Evolutionary conservation across 2,888 invertebrate genomes (phyloP), one percentile per base, ranked within the genome.

Genomic region (Lasius platythorax): DNA sequence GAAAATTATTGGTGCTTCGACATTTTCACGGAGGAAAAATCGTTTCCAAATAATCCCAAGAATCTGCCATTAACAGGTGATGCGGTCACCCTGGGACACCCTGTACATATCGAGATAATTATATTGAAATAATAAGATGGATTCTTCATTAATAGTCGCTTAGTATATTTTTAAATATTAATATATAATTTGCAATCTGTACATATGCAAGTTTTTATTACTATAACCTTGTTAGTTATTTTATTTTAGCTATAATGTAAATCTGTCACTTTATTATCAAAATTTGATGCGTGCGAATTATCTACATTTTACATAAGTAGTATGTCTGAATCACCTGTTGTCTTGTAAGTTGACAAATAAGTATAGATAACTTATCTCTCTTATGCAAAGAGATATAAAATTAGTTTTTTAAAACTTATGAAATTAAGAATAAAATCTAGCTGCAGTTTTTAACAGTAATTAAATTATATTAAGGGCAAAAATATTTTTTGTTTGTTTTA

Each of bases 301-400:
- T 33, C 33, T 58, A 18, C 5, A 9, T 33, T 75, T 46, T 46
- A 46, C 64, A 6, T 33, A 46, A 63, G 12, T 15, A 12, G n/a
- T 58, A 30, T n/a, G 1, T 2, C 15, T 33, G 64, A 75, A 33
- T 33, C 33, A 63, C 12, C 28, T 46, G 30, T 64, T 66, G 15
- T 75, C 23, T 75, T 50, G 33, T 23, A 64, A 46, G 33, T 64
- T 46, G 46, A 50, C 37, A 66, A 64, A 15, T 73, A 40, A 58
- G 3, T 15, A 64, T 23, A 37, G 18, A 50, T 66, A 75, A 75
- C 15, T 66, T 50, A 61, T 18, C n/a, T 66, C 12, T n/a, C 4
- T 43, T 15, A 74, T 64, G n/a, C 15, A 15, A n/a, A 3, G 37
- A 64, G 30, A 63, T 33, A 30, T n/a, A 30, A 43, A 43, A 12